Base-by-base conservation (phyloP, 2,888 invertebrate genomes). In the Cheilosia grossa region DNA sequence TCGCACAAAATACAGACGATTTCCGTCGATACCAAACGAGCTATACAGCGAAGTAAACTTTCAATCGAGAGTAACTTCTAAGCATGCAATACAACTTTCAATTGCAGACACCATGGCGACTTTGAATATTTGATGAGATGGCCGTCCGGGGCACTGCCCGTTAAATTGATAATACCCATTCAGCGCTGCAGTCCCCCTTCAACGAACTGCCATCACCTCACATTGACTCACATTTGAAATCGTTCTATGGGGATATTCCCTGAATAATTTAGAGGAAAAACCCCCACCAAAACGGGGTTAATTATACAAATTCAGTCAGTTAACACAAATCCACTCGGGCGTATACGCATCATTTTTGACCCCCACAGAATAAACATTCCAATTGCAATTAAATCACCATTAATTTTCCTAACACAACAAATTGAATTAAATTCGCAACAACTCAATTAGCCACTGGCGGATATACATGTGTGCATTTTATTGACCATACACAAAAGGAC, bases 341-440 rank as follows among this genome's bases (percentile, higher is more conserved):
- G 42, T 30, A 67, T 54, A 40, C 64, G 64, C 47, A 54, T 27
- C 19, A 10, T 44, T 69, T 56, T 44, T 67, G 15, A 10, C 17
- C 10, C 27, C 24, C 2, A n/a, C 33, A 30, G 33, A 40, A 47
- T 74, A n/a, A 47, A 63, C 19, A 47, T 63, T 63, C 59, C 19
- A 56, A 37, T 37, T 15, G 10, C 42, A 58, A 78, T 72, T 72
- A 70, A 63, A 30, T 64, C 10, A 17, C 24, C 47, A 63, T 56
- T 56, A 61, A 56, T 70, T 56, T 19, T 63, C 27, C 40, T 70
- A 61, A 47, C n/a, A 4, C 13, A 54, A 63, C 17, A 70, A 79
- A 78, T 70, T 78, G 70, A 78, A 70, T 78, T 70, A 63, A 78
- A 78, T 64, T 64, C 21, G 64, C 30, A 49, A 40, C 30, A 72